Conservation (phyloP, 2,797 vertebrate genomes). For the Xerus rutilus region DNA sequence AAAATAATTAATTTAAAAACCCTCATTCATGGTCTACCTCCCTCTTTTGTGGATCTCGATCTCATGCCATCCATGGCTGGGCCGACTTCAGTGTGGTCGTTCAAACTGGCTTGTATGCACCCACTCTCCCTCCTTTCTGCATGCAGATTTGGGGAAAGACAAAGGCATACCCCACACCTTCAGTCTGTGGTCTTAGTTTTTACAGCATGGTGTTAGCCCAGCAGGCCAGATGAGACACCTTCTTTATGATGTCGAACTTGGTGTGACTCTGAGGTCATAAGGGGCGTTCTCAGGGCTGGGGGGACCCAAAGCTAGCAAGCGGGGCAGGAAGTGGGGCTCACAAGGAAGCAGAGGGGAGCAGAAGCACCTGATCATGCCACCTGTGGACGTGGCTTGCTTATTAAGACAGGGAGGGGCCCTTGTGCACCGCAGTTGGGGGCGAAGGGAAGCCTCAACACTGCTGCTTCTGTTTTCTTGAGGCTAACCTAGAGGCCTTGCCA, state of each 20-base stretch:
- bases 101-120: neutral
- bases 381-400: neutral
- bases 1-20: neutral
- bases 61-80: conserved; percentile 45
- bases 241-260: conserved; percentile 68
- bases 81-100: neutral
- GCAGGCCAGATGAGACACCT: neutral
- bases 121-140: conserved; percentile 34
- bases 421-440: neutral
- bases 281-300: neutral
- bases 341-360: neutral
- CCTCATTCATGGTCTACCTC: neutral
- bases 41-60: conserved; percentile 65
- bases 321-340: too few relatives aligned
- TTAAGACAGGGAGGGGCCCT: neutral
- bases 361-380: neutral
- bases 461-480: neutral
- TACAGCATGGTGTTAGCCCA: conserved; percentile 34
- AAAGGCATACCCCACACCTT: conserved; percentile 62
- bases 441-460: neutral
- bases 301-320: neutral
- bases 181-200: conserved; percentile 66
- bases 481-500: neutral
- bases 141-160: conserved; percentile 23
- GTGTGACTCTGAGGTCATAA: conserved; percentile 61